Percentiles rank a stretch among this genome's conserved stretches.
These are phyloP conservation scores for Slavum lentiscoides DNA, from an alignment of 2,888 invertebrate genomes.

Conservation along the genomic window DNA sequence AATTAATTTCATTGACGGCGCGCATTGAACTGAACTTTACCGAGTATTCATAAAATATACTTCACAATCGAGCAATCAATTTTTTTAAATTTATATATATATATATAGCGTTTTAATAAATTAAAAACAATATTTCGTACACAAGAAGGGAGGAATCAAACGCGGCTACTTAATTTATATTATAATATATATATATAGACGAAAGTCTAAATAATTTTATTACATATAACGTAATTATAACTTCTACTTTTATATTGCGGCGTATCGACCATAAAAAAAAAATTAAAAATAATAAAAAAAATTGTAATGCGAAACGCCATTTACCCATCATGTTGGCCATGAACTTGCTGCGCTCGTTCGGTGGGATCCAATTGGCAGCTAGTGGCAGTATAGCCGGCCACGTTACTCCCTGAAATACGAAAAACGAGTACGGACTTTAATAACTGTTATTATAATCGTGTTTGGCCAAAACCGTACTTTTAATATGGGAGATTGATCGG, in stretches of 20 bases:
- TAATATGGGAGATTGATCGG: neutral
- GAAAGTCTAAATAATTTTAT: no score
- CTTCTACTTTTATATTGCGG: no score
- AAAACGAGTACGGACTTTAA: neutral
- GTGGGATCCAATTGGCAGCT: slow-evolving; percentile 93
- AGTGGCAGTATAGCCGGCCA: slow-evolving; percentile 94
- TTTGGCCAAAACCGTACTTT: neutral
- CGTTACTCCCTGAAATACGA: slow-evolving; percentile 70
- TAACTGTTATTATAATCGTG: no score
- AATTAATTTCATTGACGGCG: neutral
- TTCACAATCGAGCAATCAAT: neutral
- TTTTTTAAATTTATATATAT: neutral
- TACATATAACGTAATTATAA: no score
- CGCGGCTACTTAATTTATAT: no score
- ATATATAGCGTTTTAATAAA: slow-evolving; percentile 1
- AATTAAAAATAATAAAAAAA: neutral
- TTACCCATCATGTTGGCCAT: slow-evolving; percentile 89
- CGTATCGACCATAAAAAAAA: neutral
- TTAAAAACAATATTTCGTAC: neutral
- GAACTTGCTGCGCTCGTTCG: slow-evolving; percentile 88
- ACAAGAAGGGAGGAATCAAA: no score
- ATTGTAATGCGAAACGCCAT: neutral
- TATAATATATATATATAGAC: no score
- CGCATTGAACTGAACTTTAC: neutral
- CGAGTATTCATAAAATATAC: neutral